Evolutionary conservation across 2,888 invertebrate species (phyloP).

Genomic region (Tenthredo livida): DNA sequence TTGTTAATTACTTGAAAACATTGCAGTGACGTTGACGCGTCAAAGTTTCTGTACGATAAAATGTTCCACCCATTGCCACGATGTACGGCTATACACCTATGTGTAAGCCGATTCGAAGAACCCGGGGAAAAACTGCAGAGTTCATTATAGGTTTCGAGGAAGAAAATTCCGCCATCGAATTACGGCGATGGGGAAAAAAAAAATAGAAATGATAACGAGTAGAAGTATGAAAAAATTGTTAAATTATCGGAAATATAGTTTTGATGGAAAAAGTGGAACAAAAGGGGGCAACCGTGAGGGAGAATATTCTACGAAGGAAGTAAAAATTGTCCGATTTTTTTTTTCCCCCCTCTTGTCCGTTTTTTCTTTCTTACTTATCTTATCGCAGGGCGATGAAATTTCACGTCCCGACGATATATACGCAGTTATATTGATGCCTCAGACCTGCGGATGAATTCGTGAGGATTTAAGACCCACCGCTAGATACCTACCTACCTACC

Average conservation of each 20-base stretch:
- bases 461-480: slow-evolving; percentile 8
- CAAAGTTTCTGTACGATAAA: background rate
- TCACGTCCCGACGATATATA: background rate
- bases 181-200: background rate
- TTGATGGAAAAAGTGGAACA: no score
- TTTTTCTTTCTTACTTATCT: background rate
- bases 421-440: background rate
- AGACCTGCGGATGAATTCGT: background rate
- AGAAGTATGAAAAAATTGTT: no score
- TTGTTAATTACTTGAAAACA: slow-evolving; percentile 27
- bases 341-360: background rate
- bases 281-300: background rate
- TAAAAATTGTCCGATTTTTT: background rate
- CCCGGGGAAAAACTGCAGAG: background rate
- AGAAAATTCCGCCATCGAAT: background rate
- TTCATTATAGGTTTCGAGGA: background rate
- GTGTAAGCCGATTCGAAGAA: no score
- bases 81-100: no score
- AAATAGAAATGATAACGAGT: background rate
- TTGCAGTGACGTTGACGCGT: slow-evolving; percentile 17
- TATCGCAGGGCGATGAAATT: background rate
- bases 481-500: background rate
- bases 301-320: no score
- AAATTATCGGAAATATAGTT: background rate
- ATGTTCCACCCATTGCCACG: background rate